These are phyloP conservation scores for Rallus limicola DNA, from an alignment of 2,113 vertebrate genomes.

Conservation along the genomic window DNA sequence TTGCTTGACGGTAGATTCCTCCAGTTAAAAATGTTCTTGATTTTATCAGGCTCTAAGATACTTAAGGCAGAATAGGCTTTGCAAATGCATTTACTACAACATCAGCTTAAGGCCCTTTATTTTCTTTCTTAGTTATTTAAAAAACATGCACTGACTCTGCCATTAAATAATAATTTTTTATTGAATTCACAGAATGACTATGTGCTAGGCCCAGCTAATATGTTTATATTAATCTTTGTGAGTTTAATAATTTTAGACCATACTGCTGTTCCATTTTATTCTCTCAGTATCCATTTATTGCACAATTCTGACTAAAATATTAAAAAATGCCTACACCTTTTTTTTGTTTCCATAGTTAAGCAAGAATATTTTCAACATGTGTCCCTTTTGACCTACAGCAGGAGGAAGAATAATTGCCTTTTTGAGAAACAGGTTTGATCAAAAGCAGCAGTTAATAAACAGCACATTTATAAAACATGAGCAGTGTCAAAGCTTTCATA, in stretches of 20 bases:
- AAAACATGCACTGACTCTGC: neutral
- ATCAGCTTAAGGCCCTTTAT: neutral
- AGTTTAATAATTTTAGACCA: neutral
- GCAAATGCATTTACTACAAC: neutral
- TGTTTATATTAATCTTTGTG: neutral
- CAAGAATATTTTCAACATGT: neutral
- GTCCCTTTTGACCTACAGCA: neutral
- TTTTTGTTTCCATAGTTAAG: neutral
- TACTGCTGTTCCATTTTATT: neutral
- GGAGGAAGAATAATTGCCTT: neutral
- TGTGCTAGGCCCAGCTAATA: neutral
- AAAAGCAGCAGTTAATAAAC: neutral
- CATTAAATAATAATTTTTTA: neutral
- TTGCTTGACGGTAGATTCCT: neutral
- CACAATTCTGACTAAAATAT: neutral
- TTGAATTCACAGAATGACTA: neutral
- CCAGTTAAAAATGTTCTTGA: neutral
- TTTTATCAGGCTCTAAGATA: neutral
- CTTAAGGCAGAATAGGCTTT: neutral
- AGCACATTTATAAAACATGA: neutral
- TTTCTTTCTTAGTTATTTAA: neutral
- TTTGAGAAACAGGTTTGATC: neutral
- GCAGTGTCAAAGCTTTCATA: neutral
- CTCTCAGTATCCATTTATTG: neutral
- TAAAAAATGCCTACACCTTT: neutral